These are phyloP conservation scores for Cephalotes varians DNA, from an alignment of 2,888 invertebrate genomes.

Conservation along the genomic window DNA sequence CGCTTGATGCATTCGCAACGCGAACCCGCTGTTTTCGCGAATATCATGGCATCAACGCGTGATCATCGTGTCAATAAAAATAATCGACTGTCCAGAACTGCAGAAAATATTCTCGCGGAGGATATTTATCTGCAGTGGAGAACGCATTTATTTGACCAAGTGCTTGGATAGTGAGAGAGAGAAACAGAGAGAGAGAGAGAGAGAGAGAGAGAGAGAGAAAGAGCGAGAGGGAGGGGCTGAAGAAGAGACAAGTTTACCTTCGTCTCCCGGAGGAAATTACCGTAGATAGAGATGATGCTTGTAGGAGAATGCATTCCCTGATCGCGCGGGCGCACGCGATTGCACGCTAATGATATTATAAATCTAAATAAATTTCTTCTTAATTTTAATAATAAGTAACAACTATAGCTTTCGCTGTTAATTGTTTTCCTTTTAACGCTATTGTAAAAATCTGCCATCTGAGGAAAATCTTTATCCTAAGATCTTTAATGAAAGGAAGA, in stretches of 20 bases:
- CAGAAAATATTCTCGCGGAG: slow-evolving; percentile 32
- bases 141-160: slow-evolving; percentile 44
- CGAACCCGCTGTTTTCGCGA: neutral
- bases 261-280: slow-evolving; percentile 59
- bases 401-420: neutral
- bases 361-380: slow-evolving; percentile 3
- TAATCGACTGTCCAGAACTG: slow-evolving; percentile 51
- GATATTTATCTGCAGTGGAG: slow-evolving; percentile 29
- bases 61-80: slow-evolving; percentile 18
- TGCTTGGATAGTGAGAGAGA: neutral
- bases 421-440: neutral
- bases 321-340: slow-evolving; percentile 48
- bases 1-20: slow-evolving; percentile 10
- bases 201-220: too few relatives aligned
- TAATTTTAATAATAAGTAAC: slow-evolving; percentile 15
- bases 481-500: neutral
- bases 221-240: neutral
- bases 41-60: neutral
- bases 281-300: slow-evolving; percentile 58
- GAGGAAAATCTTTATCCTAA: neutral
- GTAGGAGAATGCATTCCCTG: slow-evolving; percentile 41
- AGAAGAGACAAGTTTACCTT: slow-evolving; percentile 29
- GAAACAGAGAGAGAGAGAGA: slow-evolving; percentile 11
- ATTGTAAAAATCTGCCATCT: neutral
- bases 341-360: slow-evolving; percentile 58